Base-by-base conservation (phyloP, 1,140 invertebrate genomes). In the Liolophura sinensis region DNA sequence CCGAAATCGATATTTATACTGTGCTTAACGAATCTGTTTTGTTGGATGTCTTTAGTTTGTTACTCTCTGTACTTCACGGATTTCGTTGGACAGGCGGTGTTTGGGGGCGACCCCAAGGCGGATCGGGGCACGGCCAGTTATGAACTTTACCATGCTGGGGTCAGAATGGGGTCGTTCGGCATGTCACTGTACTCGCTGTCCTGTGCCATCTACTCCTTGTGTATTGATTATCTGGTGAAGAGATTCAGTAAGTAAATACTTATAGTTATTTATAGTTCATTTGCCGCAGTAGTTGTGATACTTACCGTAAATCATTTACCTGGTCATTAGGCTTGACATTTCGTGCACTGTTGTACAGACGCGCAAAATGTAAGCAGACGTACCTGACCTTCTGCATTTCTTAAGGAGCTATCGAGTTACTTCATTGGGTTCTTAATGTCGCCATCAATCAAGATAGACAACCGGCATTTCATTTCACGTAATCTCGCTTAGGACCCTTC, bases 41-140 rank as follows among this genome's bases (percentile, higher is more conserved):
- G 94, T 78, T 98, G 96, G 96, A 97, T 96, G 94, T 93, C 95
- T 0, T 92, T 98, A 64, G 94, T 98, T 1, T 97, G 94, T 81
- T 98, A 98, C 78, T 97, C 95, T 0, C 85, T 98, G 0, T 98
- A 97, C 82, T 98, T 98, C 80, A 98, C 96, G 0, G 95, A 98
- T 84, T 98, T 97, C 81, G 95, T 98, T 9, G 96, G 95, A 0
- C 94, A 98, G 85, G 91, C 93, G 40, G 94, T 98, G n/a, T 98
- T 92, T 80, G 88, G 89, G n/a, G 95, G 95, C 0, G 89, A 96
- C 87, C 95, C 95, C 25, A 90, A 89, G 79, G 91, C 92, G 80
- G 72, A 74, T 7, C 52, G 60, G 31, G 75, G 75, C 57, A 82
- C 74, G 63, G 50, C 62, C 48, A 52, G 68, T 55, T 77, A 78